Evolutionary conservation across 2,888 invertebrate species (phyloP).

Genomic region (Athalia rosae): DNA sequence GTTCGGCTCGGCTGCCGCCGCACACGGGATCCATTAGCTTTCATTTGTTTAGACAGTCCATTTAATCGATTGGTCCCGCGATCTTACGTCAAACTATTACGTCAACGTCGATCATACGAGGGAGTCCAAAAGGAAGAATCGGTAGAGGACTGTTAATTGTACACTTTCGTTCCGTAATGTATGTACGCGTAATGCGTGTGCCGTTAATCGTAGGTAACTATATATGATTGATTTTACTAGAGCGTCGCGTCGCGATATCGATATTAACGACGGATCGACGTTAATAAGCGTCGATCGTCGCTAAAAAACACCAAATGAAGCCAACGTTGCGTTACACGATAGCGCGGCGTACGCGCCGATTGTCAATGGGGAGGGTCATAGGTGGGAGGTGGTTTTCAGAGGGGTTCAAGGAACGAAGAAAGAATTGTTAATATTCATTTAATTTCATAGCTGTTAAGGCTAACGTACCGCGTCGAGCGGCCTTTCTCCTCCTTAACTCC

Average conservation of each 20-base stretch:
- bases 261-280: neutral
- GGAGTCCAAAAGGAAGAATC: neutral
- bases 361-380: neutral
- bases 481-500: constrained; percentile 49
- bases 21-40: constrained; percentile 58
- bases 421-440: constrained; percentile 58
- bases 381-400: neutral
- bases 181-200: neutral
- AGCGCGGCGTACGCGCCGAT: neutral
- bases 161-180: neutral
- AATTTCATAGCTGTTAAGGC: constrained; percentile 58
- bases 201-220: no score
- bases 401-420: constrained; percentile 42
- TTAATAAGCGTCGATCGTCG: neutral
- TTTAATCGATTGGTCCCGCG: constrained; percentile 36
- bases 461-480: constrained; percentile 49
- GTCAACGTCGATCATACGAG: constrained; percentile 1
- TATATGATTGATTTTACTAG: no score
- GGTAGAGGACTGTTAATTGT: neutral
- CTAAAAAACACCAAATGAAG: no score
- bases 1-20: neutral
- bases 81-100: constrained; percentile 42
- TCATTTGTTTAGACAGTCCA: constrained; percentile 61
- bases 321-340: neutral
- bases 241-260: no score